These are phyloP conservation scores for Vulpes vulpes DNA, from an alignment of 2,113 vertebrate species.

Conservation along the genomic window DNA sequence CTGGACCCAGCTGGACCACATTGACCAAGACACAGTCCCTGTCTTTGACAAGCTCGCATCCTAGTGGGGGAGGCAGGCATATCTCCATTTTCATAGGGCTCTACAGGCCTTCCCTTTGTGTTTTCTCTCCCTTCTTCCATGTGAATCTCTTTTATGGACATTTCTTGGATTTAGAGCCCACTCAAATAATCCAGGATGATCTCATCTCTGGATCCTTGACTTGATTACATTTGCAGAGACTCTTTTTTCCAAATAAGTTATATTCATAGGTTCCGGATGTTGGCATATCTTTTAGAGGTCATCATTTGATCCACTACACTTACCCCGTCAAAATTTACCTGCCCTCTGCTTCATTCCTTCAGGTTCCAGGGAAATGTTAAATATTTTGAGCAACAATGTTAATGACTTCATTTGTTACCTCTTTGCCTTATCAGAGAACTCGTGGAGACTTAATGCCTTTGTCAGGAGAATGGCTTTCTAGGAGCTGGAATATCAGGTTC, in stretches of 20 bases:
- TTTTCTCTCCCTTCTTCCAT: not conserved
- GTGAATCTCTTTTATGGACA: not conserved
- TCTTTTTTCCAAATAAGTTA: not conserved
- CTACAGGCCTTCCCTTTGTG: not conserved
- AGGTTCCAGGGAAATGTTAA: not conserved
- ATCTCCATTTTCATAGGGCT: not conserved
- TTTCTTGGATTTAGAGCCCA: not conserved
- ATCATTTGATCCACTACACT: not conserved
- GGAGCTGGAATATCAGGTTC: not conserved
- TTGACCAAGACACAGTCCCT: not conserved
- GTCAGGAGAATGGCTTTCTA: not conserved
- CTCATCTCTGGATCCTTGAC: not conserved
- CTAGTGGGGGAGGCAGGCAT: not conserved
- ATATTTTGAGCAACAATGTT: not conserved
- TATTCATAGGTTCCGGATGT: not conserved
- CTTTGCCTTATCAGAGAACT: not conserved
- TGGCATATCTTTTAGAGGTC: not conserved
- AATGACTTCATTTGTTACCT: not conserved
- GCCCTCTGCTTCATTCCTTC: not conserved
- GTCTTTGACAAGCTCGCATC: not conserved
- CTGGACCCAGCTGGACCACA: not conserved
- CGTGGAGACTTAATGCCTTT: not conserved
- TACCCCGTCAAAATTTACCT: not conserved
- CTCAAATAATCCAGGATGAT: not conserved
- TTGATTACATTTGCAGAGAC: not conserved